These are phyloP conservation scores for Capitulum mitella DNA, from an alignment of 2,888 invertebrate species.

Conservation along the genomic window DNA sequence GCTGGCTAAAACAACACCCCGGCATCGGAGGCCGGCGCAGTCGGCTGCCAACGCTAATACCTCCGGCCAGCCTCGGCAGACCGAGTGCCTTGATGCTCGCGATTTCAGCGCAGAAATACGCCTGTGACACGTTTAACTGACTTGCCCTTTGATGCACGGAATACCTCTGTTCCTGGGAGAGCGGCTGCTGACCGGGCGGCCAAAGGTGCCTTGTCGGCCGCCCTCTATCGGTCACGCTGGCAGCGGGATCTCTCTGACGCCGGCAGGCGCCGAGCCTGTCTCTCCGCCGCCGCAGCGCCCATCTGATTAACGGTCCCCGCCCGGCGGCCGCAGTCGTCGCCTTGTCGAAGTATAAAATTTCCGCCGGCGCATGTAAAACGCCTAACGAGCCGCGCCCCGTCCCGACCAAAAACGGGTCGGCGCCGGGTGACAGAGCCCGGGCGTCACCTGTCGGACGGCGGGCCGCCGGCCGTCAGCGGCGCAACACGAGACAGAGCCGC, in stretches of 20 bases:
- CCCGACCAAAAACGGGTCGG: not conserved
- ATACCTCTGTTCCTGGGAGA: too few species aligned
- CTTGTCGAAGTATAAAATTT: not conserved
- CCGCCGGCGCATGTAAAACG: not conserved
- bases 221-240: too few species aligned
- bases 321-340: not conserved
- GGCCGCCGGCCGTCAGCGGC: not conserved
- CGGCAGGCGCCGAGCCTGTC: not conserved
- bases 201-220: too few species aligned
- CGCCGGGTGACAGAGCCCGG: not conserved
- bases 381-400: constrained; percentile 2
- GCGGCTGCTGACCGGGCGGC: too few species aligned
- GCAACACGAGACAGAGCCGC: not conserved
- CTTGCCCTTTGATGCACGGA: not conserved
- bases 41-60: constrained; percentile 2
- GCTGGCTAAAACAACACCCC: not conserved
- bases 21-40: not conserved
- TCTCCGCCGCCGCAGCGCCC: not conserved
- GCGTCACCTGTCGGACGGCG: constrained; percentile 1
- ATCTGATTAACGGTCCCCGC: not conserved
- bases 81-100: too few species aligned
- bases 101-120: not conserved
- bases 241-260: not conserved
- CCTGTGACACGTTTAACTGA: not conserved
- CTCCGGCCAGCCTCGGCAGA: not conserved